Evolutionary conservation across 2,797 vertebrate species (phyloP).

Genomic region (Serranus cabrilla): DNA sequence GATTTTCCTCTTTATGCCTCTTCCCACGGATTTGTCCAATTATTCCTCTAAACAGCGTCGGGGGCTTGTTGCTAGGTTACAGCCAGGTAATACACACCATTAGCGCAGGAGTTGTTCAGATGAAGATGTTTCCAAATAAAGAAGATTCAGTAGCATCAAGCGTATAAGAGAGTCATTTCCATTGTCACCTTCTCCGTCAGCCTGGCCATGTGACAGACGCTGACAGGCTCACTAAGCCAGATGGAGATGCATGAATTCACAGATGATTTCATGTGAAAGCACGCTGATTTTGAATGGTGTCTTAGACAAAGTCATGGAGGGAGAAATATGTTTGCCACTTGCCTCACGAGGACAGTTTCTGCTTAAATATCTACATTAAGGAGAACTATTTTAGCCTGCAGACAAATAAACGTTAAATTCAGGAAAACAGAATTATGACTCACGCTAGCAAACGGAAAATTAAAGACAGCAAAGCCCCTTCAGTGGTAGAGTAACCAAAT

Average conservation of each 20-base stretch:
- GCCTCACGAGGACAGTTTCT: slow-evolving; percentile 23
- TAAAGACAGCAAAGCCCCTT: slow-evolving; percentile 28
- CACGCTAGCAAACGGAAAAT: slow-evolving; percentile 45
- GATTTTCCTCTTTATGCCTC: slow-evolving; percentile 40
- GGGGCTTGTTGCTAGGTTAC: slow-evolving; percentile 76
- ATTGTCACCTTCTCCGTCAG: slow-evolving; percentile 48
- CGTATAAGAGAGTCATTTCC: slow-evolving; percentile 32
- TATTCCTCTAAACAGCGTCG: slow-evolving; percentile 53
- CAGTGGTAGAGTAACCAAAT: slow-evolving; percentile 6
- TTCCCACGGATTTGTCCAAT: slow-evolving; percentile 61
- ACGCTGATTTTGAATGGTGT: slow-evolving; percentile 58
- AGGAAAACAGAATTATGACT: slow-evolving; percentile 57
- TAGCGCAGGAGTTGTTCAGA: slow-evolving; percentile 41
- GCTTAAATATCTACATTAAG: slow-evolving; percentile 33
- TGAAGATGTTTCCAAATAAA: slow-evolving; percentile 68
- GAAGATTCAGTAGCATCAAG: slow-evolving; percentile 57
- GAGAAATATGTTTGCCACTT: slow-evolving; percentile 22
- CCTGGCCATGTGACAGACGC: slow-evolving; percentile 54
- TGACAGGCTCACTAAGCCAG: slow-evolving; percentile 62
- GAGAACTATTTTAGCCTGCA: slow-evolving; percentile 19
- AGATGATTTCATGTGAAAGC: slow-evolving; percentile 61
- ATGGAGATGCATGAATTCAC: slow-evolving; percentile 73
- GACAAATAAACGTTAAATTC: slow-evolving; percentile 35
- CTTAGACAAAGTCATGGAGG: slow-evolving; percentile 23
- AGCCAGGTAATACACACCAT: slow-evolving; percentile 62